Evolutionary conservation across 1,140 invertebrate genomes (phyloP).

Genomic region (Metaphire vulgaris): DNA sequence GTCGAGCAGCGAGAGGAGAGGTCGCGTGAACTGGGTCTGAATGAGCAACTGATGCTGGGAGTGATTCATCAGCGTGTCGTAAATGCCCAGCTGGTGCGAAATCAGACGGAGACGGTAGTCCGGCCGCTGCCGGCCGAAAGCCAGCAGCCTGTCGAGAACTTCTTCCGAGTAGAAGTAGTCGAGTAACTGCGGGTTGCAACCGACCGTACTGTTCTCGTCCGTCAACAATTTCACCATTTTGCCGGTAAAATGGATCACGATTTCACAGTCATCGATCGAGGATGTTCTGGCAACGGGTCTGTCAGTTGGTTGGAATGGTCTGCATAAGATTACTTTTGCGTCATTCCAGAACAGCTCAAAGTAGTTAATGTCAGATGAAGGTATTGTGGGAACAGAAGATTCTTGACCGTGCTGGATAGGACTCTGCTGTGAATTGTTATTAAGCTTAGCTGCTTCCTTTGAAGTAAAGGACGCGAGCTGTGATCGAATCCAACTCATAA

Average conservation of each 20-base stretch:
- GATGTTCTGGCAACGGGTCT: not conserved
- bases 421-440: not conserved
- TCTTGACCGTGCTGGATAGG: not conserved
- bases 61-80: constrained; percentile 60
- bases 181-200: not conserved
- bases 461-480: not conserved
- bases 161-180: not conserved
- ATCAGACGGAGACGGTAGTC: not conserved
- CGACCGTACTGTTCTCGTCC: not conserved
- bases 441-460: not conserved
- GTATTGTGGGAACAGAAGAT: too few relatives aligned
- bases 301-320: not conserved
- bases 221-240: not conserved
- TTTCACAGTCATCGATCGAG: not conserved
- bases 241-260: not conserved
- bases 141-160: not conserved
- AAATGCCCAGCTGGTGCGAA: constrained; percentile 1
- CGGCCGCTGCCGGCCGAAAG: not conserved
- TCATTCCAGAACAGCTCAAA: not conserved
- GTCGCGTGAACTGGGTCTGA: constrained; percentile 80
- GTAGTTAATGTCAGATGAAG: not conserved
- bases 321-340: not conserved
- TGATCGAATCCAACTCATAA: not conserved
- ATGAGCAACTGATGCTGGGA: constrained; percentile 67
- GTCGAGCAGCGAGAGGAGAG: constrained; percentile 72